Conservation (phyloP, 2,888 invertebrate species). For the Cremastinae sp. region DNA sequence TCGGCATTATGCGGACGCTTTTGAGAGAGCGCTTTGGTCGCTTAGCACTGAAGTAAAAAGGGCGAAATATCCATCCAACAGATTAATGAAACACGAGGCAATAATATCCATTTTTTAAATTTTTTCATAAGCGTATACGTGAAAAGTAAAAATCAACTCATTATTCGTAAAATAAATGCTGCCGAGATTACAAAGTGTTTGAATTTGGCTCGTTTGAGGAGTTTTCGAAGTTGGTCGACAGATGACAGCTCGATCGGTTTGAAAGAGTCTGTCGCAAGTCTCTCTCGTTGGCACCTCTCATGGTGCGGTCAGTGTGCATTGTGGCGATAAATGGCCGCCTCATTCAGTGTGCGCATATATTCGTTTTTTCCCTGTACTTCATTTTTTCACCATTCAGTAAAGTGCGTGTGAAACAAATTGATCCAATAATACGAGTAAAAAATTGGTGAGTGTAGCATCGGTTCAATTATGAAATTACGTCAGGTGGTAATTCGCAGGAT, state of each 20-base stretch:
- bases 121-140: too few relatives aligned
- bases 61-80: too few relatives aligned
- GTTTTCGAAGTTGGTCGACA: not conserved
- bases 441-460: slow-evolving; percentile 71
- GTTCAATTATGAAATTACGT: slow-evolving; percentile 6
- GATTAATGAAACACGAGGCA: too few relatives aligned
- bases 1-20: too few relatives aligned
- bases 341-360: slow-evolving; percentile 72
- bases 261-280: not conserved
- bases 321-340: slow-evolving; percentile 74
- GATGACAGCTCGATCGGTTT: not conserved
- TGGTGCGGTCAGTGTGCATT: slow-evolving; percentile 62
- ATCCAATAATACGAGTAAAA: slow-evolving; percentile 54
- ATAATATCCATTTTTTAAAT: too few relatives aligned
- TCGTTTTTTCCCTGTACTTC: slow-evolving; percentile 75
- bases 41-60: too few relatives aligned
- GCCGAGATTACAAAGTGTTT: too few relatives aligned
- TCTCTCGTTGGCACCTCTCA: slow-evolving; percentile 7
- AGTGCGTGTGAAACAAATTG: slow-evolving; percentile 66
- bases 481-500: slow-evolving; percentile 12
- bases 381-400: slow-evolving; percentile 73
- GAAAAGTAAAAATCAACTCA: too few relatives aligned
- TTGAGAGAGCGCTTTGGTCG: too few relatives aligned
- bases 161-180: too few relatives aligned
- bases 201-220: too few relatives aligned